Base-by-base conservation (phyloP, 2,888 invertebrate species). In the Mythimna vitellina region DNA sequence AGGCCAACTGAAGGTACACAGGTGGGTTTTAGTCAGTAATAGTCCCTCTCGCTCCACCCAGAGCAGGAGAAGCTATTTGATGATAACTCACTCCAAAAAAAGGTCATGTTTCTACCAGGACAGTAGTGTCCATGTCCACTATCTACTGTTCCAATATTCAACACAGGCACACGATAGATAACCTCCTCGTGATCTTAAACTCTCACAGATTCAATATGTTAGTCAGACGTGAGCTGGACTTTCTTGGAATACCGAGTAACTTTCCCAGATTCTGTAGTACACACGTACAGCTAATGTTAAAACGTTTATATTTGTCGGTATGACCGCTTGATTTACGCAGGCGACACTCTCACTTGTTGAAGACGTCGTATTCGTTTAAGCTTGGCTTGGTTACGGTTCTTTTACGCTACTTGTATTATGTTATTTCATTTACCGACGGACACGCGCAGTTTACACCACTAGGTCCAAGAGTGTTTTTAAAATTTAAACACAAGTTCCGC, bases 151-250 rank as follows among this genome's bases (percentile, higher is more conserved):
- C 63, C 53, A 67, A 57, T 77, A 86, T 86, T 77, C 85, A 74
- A 76, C 64, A 56, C 85, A 80, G 61, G 79, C 62, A 63, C 76
- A 69, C 80, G 74, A 81, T 86, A 84, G 82, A 85, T 86, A 87
- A 86, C 84, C 82, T 78, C 70, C 66, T 70, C 81, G 80, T 87
- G 87, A 87, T 87, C 89, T 87, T 80, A 82, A 82, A 81, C 83
- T 85, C 73, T 84, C 84, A 74, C 84, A 85, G 86, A 87, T 88
- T 88, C 83, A 86, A 86, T 85, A 84, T 81, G 82, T 85, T 79
- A 81, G 76, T 76, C 70, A 72, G 70, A 79, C 78, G 70, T 73
- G 73, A 29, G 62, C 56, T 57, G 71, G 68, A 82, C 81, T 77
- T 71, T 81, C 78, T 63, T 78, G 54, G 77, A 83, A 83, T 83